Evolutionary conservation across 2,113 vertebrate species (phyloP), one percentile per base, ranked within the genome.

Genomic region (Progne subis): DNA sequence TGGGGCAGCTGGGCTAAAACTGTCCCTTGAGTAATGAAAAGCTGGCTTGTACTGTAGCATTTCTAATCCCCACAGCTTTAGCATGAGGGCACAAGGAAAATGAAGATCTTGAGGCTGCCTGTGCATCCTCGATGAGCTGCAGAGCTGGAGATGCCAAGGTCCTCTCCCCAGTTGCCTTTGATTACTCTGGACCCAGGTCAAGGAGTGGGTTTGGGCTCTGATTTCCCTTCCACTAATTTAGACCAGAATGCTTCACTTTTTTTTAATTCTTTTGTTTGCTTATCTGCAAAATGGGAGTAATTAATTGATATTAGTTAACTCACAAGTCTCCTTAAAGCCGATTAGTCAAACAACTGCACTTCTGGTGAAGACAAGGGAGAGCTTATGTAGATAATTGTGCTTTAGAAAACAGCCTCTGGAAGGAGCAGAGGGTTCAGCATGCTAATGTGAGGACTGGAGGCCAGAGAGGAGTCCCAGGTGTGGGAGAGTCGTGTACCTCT

Each of bases 241-340:
- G 43, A 60, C 49, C 20, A 20, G 14, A 21, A 44, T 79, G 18
- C 21, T 71, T 75, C 0, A 1, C 8, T 52, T 29, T 59, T 64
- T 44, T 44, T 19, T 37, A 37, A 19, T 72, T 74, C n/a, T 70
- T 95, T 75, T 86, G 37, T 82, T 94, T 85, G 24, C 57, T 88
- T 93, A 79, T 90, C 53, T 93, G 57, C 21, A 69, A 82, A 96
- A 88, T 57, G 21, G 21, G 41, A 91, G 37, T 82, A 61, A 88
- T 82, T 90, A 94, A 85, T 94, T 94, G 52, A 55, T 89, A 64
- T 37, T 94, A 39, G 83, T 94, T 83, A 84, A 84, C 44, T 81
- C 32, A 18, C 12, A 29, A 77, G 44, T 76, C 59, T 60, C 19
- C 52, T 82, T 75, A 76, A 93, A 89, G 70, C 78, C 0, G 4